These are phyloP conservation scores for Cephalotes varians DNA, from an alignment of 2,888 invertebrate species.

Conservation along the genomic window DNA sequence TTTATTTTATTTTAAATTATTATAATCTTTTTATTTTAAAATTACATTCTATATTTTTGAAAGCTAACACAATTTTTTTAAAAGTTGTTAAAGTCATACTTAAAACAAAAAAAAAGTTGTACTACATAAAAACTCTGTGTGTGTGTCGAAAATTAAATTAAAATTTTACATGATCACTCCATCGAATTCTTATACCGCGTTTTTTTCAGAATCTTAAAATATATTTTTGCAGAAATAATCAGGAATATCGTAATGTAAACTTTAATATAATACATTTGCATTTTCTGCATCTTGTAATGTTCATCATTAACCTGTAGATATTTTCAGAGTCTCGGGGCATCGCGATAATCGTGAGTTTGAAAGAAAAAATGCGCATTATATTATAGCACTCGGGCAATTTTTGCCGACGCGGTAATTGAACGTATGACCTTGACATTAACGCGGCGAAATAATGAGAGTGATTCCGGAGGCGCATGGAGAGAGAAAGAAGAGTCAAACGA, in stretches of 20 bases:
- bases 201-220: not conserved
- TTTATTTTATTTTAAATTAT: not conserved
- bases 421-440: conserved; percentile 60
- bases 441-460: conserved; percentile 50
- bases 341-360: conserved; percentile 23
- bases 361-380: not conserved
- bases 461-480: not conserved
- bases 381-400: conserved; percentile 20
- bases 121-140: not conserved
- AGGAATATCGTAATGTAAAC: not conserved
- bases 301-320: not conserved
- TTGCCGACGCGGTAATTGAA: conserved; percentile 52
- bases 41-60: not conserved
- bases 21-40: too few species aligned
- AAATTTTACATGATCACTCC: not conserved
- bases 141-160: too few species aligned
- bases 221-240: not conserved
- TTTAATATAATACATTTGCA: not conserved
- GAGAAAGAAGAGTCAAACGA: conserved; percentile 49
- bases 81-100: not conserved
- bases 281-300: not conserved
- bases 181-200: not conserved
- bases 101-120: not conserved
- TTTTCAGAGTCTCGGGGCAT: not conserved
- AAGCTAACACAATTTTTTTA: not conserved